Percentiles rank a stretch among this genome's conserved stretches.
phyloP scores from a whole-genome alignment of 2,888 invertebrate genomes.

The Melanotus villosus region DNA sequence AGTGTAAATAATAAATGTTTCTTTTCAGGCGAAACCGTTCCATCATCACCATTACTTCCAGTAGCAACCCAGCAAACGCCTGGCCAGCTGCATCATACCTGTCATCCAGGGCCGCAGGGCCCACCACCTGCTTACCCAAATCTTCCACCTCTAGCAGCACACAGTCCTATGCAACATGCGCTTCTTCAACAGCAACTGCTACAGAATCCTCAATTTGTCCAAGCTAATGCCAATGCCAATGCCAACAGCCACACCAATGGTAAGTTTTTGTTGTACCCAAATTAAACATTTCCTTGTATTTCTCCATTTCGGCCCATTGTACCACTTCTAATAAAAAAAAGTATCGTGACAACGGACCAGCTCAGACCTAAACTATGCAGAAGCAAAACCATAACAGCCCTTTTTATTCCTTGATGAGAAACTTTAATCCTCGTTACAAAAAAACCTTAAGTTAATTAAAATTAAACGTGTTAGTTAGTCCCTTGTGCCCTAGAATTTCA shows the following conservation, averaged over 20 bases:
- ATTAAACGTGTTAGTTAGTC: no score
- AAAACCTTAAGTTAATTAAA: no score
- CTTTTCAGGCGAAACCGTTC: constrained; percentile 69
- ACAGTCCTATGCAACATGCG: constrained; percentile 63
- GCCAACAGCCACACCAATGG: constrained; percentile 68
- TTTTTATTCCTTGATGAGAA: no score
- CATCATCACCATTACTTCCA: constrained; percentile 67
- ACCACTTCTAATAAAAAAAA: no score
- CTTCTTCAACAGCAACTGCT: constrained; percentile 73
- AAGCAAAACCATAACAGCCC: no score
- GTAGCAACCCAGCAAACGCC: constrained; percentile 59
- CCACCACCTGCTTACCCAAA: constrained; percentile 65
- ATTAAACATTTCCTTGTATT: no score
- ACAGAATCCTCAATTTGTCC: constrained; percentile 69
- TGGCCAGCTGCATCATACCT: constrained; percentile 36
- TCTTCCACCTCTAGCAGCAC: constrained; percentile 65
- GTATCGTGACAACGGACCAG: no score
- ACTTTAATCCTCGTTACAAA: no score
- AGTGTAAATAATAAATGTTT: no score
- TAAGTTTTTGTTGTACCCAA: constrained; percentile 64
- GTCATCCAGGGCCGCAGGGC: constrained; percentile 64
- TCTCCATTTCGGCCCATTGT: no score
- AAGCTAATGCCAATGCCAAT: constrained; percentile 68
- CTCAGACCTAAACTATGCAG: no score
- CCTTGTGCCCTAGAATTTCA: no score